Conservation (phyloP, 2,113 vertebrate genomes). For the Rissa tridactyla region DNA sequence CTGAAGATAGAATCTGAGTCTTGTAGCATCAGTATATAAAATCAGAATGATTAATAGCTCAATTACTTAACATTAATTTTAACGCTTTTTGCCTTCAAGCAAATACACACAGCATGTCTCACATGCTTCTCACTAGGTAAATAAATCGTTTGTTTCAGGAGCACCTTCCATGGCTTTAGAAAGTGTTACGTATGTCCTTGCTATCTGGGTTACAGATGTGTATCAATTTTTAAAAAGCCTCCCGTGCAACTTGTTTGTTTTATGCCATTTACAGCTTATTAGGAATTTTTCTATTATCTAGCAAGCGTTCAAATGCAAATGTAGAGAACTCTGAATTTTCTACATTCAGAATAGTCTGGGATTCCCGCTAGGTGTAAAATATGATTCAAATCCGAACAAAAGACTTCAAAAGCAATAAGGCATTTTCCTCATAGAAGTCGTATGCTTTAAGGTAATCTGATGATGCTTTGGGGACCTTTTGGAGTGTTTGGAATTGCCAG, state of each 20-base stretch:
- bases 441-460: not conserved
- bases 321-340: not conserved
- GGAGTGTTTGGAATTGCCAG: not conserved
- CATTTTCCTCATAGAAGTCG: not conserved
- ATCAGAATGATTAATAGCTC: slow-evolving; percentile 59
- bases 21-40: slow-evolving; percentile 28
- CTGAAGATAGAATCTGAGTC: slow-evolving; percentile 49
- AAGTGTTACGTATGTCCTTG: not conserved
- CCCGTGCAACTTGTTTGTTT: not conserved
- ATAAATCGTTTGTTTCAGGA: not conserved
- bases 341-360: not conserved
- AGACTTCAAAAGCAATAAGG: not conserved
- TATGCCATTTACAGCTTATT: not conserved
- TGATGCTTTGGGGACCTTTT: not conserved
- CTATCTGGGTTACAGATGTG: not conserved
- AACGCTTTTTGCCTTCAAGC: slow-evolving; percentile 26
- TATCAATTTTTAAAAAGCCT: not conserved
- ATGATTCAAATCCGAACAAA: not conserved
- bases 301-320: not conserved
- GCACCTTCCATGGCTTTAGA: not conserved
- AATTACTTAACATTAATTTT: slow-evolving; percentile 53
- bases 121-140: not conserved
- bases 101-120: not conserved
- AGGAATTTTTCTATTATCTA: not conserved
- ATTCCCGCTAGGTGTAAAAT: not conserved